Percentiles rank a stretch among this genome's conserved stretches.
Evolutionary conservation across 2,888 invertebrate species (phyloP).

Genomic region (Ophion obscuratus): DNA sequence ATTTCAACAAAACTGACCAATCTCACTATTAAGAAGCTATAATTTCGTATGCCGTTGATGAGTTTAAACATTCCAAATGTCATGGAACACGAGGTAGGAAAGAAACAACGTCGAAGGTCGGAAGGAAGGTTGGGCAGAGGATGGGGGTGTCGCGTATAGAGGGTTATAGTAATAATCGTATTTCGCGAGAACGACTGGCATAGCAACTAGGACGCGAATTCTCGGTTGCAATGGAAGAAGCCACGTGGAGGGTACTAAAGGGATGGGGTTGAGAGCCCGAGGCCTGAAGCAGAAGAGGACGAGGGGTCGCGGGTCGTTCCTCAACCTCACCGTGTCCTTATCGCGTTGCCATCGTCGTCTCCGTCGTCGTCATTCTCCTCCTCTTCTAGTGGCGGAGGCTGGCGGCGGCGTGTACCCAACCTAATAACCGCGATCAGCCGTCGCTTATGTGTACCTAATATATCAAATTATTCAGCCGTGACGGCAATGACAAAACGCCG

Average conservation of each 20-base stretch:
- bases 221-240: constrained; percentile 60
- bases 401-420: constrained; percentile 79
- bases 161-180: constrained; percentile 81
- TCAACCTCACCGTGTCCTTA: constrained; percentile 38
- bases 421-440: constrained; percentile 83
- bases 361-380: constrained; percentile 31
- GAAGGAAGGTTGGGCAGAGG: constrained; percentile 28
- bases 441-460: constrained; percentile 83
- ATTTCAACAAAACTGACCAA: not conserved
- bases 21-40: not conserved
- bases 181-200: constrained; percentile 80
- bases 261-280: constrained; percentile 52
- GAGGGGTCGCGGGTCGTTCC: constrained; percentile 75
- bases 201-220: constrained; percentile 80
- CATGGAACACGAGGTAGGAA: constrained; percentile 15
- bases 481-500: constrained; percentile 76
- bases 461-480: constrained; percentile 82
- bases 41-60: constrained; percentile 15
- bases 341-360: constrained; percentile 46
- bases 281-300: constrained; percentile 36
- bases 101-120: constrained; percentile 26
- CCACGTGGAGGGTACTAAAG: constrained; percentile 11
- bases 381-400: constrained; percentile 65
- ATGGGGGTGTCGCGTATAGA: constrained; percentile 55
- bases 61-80: constrained; percentile 61